These are phyloP conservation scores for Drosophila kambysellisi DNA, from an alignment of 2,888 invertebrate genomes.

Conservation along the genomic window DNA sequence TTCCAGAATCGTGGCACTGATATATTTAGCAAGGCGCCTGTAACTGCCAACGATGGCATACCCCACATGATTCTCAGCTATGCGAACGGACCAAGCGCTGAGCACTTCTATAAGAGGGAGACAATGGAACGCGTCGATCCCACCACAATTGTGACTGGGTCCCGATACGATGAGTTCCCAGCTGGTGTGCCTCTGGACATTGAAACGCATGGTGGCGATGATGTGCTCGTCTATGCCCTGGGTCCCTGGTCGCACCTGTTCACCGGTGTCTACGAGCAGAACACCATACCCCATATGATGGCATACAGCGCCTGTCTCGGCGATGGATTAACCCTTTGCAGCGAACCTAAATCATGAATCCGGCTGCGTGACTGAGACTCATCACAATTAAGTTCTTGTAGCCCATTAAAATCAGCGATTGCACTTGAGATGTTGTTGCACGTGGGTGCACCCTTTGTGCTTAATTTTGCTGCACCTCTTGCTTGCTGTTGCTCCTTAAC, in stretches of 20 bases:
- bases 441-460: background rate
- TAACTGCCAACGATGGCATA: slow-evolving; percentile 86
- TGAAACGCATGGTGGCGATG: slow-evolving; percentile 92
- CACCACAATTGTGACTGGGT: slow-evolving; percentile 60
- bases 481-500: background rate
- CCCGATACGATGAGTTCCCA: slow-evolving; percentile 86
- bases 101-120: slow-evolving; percentile 72
- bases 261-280: slow-evolving; percentile 92
- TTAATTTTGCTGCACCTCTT: slow-evolving; percentile 12
- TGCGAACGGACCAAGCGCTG: slow-evolving; percentile 90
- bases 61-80: slow-evolving; percentile 90
- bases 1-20: slow-evolving; percentile 76
- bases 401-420: slow-evolving; percentile 65
- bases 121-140: slow-evolving; percentile 79
- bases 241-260: slow-evolving; percentile 94
- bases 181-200: slow-evolving; percentile 85
- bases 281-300: slow-evolving; percentile 91
- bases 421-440: slow-evolving; percentile 34
- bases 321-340: slow-evolving; percentile 85
- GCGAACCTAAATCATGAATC: slow-evolving; percentile 4
- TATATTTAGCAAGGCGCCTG: slow-evolving; percentile 71
- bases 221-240: slow-evolving; percentile 91
- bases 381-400: slow-evolving; percentile 66
- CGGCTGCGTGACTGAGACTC: slow-evolving; percentile 45
- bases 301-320: slow-evolving; percentile 91